These are phyloP conservation scores for Pelobates cultripes DNA, from an alignment of 2,797 vertebrate genomes.

Conservation along the genomic window DNA sequence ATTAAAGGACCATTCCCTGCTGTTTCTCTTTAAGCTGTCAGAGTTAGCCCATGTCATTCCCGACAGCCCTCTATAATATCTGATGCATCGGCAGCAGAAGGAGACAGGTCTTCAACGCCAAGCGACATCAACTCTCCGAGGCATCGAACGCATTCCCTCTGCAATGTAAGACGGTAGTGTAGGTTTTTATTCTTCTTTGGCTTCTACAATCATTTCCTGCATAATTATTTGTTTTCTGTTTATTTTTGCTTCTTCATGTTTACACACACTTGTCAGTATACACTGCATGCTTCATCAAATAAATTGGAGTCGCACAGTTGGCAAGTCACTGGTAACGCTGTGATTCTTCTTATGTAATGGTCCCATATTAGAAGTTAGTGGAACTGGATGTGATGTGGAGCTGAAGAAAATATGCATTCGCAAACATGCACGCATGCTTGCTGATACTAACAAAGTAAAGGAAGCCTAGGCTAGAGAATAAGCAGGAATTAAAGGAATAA, in stretches of 20 bases:
- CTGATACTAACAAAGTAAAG: not conserved
- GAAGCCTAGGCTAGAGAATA: not conserved
- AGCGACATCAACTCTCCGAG: constrained; percentile 98
- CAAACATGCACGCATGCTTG: not conserved
- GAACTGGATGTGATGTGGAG: constrained; percentile 11
- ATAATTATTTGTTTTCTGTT: not conserved
- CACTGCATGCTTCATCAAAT: constrained; percentile 17
- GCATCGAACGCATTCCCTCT: constrained; percentile 97
- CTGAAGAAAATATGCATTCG: constrained; percentile 8
- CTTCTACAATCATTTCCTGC: constrained; percentile 58
- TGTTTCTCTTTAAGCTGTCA: constrained; percentile 76
- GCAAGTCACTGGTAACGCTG: constrained; percentile 15
- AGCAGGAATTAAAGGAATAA: not conserved
- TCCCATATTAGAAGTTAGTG: constrained; percentile 13
- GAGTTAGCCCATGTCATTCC: constrained; percentile 94
- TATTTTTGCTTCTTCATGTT: not conserved
- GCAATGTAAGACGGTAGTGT: constrained; percentile 90
- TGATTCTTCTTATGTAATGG: constrained; percentile 2
- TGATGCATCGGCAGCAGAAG: constrained; percentile 89
- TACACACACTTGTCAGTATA: not conserved
- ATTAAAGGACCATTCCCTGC: constrained; percentile 12
- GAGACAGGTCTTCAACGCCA: constrained; percentile 91
- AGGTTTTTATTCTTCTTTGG: constrained; percentile 63
- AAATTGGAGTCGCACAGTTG: not conserved
- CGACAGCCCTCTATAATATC: constrained; percentile 95